Evolutionary conservation across 1,140 invertebrate species (phyloP).

Genomic region (Drosophila fuyamai): DNA sequence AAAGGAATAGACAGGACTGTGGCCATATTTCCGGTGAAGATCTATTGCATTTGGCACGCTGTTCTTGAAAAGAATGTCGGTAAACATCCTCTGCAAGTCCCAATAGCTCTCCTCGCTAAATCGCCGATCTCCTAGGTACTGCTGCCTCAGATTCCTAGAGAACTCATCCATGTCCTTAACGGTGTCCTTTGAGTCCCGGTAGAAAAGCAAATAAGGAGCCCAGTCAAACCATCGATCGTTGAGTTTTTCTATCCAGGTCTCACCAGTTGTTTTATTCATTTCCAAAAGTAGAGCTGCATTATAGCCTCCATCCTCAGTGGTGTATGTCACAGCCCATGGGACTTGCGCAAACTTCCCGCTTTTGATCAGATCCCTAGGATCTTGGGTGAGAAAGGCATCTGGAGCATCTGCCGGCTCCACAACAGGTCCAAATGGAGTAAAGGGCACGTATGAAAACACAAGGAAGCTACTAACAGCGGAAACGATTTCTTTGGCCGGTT

Average conservation of each 20-base stretch:
- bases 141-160: constrained; percentile 29
- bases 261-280: constrained; percentile 3
- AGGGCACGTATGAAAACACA: constrained; percentile 86
- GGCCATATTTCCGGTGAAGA: constrained; percentile 35
- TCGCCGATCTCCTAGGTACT: constrained; percentile 43
- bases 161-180: constrained; percentile 35
- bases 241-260: constrained; percentile 26
- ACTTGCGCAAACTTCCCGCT: constrained; percentile 85
- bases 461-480: constrained; percentile 50
- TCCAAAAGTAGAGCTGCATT: constrained; percentile 80
- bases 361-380: constrained; percentile 85
- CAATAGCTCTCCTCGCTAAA: constrained; percentile 57
- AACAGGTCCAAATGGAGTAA: constrained; percentile 87
- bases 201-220: constrained; percentile 59
- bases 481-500: constrained; percentile 79
- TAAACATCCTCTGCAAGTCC: constrained; percentile 53
- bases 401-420: constrained; percentile 78
- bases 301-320: constrained; percentile 86
- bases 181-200: constrained; percentile 22
- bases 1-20: constrained; percentile 52
- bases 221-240: constrained; percentile 58
- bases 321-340: constrained; percentile 86
- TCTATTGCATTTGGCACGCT: constrained; percentile 35
- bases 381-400: constrained; percentile 85
- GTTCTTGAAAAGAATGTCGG: constrained; percentile 61